Evolutionary conservation across 2,888 invertebrate species (phyloP).

Genomic region (Drosophila anceps): DNA sequence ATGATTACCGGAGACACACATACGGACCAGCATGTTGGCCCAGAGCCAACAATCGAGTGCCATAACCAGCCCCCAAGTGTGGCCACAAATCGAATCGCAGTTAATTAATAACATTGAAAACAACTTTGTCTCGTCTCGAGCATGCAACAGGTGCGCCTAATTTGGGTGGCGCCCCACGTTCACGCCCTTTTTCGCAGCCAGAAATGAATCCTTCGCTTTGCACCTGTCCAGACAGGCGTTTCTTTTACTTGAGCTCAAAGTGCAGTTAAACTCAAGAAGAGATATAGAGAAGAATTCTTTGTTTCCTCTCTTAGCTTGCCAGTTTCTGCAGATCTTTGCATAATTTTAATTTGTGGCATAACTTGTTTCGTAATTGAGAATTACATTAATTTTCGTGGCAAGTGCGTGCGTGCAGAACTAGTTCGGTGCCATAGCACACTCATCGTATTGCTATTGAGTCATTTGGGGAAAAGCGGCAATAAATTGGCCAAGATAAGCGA

Average conservation of each 20-base stretch:
- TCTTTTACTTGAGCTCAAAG: conserved; percentile 21
- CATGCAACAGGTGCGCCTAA: conserved; percentile 61
- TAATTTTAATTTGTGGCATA: conserved; percentile 80
- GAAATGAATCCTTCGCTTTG: conserved; percentile 14
- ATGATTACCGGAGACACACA: conserved; percentile 55
- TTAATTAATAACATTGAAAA: conserved; percentile 72
- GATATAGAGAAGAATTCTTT: conserved; percentile 4
- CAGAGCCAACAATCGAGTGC: conserved; percentile 52
- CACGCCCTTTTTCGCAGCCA: conserved; percentile 61
- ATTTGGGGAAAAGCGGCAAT: conserved; percentile 72
- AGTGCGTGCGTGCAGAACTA: conserved; percentile 77
- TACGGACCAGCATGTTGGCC: conserved; percentile 40
- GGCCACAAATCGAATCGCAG: conserved; percentile 74
- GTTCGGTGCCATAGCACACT: conserved; percentile 46
- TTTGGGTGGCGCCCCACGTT: conserved; percentile 69
- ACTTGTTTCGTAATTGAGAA: conserved; percentile 83
- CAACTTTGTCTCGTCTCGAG: conserved; percentile 54
- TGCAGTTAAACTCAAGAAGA: conserved; percentile 33
- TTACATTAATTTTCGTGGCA: conserved; percentile 78
- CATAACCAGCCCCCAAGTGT: conserved; percentile 61
- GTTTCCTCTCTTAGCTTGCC: conserved; percentile 8
- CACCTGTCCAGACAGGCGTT: neutral
- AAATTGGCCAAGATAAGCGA: conserved; percentile 74
- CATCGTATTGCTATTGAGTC: conserved; percentile 65
- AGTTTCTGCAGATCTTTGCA: conserved; percentile 47